Percentiles rank a stretch among this genome's conserved stretches.
Conservation (phyloP, 2,113 vertebrate species). For the Macquaria australasica region DNA sequence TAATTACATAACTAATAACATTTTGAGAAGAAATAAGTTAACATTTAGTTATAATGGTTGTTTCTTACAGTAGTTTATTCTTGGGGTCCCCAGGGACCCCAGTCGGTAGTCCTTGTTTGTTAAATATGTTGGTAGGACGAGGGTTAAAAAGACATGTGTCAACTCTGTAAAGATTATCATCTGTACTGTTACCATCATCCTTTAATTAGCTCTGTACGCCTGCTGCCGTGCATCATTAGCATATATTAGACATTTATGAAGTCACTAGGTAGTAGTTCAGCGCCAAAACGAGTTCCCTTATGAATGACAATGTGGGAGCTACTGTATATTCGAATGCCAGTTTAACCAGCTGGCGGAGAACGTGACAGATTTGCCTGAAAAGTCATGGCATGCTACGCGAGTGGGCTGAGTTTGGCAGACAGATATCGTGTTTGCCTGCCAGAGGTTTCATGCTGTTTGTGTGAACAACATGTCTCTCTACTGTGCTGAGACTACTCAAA, state of each 20-base stretch:
- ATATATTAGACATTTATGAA: slow-evolving; percentile 68
- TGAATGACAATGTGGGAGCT: slow-evolving; percentile 71
- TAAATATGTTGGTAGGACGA: too few species aligned
- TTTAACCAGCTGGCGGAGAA: slow-evolving; percentile 62
- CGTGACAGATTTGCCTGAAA: slow-evolving; percentile 64
- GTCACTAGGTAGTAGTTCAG: slow-evolving; percentile 30
- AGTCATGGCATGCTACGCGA: slow-evolving; percentile 38
- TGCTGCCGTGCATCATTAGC: slow-evolving; percentile 43
- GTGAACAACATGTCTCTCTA: slow-evolving; percentile 42
- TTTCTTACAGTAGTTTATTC: too few species aligned
- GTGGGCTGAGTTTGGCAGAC: slow-evolving; percentile 58
- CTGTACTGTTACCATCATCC: background rate
- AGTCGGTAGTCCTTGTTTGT: too few species aligned
- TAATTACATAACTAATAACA: too few species aligned
- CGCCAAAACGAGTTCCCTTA: slow-evolving; percentile 36
- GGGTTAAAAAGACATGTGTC: slow-evolving; percentile 8
- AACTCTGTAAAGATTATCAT: slow-evolving; percentile 26
- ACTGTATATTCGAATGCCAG: slow-evolving; percentile 60
- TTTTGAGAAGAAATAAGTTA: too few species aligned
- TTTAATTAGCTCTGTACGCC: slow-evolving; percentile 49
- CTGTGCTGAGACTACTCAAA: slow-evolving; percentile 8
- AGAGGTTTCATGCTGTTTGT: slow-evolving; percentile 62
- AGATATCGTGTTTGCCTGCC: slow-evolving; percentile 47
- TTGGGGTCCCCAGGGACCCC: too few species aligned
- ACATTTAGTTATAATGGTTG: too few species aligned